These are phyloP conservation scores for Mongoloraphidia duomilia DNA, from an alignment of 2,888 invertebrate species.

Conservation along the genomic window DNA sequence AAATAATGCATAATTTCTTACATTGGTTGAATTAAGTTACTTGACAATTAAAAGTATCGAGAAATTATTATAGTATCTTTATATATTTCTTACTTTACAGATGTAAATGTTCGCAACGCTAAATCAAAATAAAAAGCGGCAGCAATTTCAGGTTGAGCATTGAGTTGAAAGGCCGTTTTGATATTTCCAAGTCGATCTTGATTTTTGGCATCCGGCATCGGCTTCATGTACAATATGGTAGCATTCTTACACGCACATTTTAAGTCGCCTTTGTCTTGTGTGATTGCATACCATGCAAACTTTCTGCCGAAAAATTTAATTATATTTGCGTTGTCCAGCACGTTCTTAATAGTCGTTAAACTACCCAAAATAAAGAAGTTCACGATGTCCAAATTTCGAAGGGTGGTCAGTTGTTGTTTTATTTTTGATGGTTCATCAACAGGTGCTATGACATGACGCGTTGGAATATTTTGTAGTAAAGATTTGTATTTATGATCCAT, in stretches of 20 bases:
- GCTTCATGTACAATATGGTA: slow-evolving; percentile 59
- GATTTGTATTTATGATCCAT: slow-evolving; percentile 93
- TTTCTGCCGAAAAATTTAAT: slow-evolving; percentile 68
- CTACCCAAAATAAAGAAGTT: slow-evolving; percentile 78
- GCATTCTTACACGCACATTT: slow-evolving; percentile 65
- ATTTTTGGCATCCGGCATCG: slow-evolving; percentile 50
- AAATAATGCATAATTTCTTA: too few relatives aligned
- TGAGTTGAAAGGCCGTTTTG: slow-evolving; percentile 55
- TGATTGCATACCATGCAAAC: slow-evolving; percentile 77
- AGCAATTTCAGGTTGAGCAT: slow-evolving; percentile 57
- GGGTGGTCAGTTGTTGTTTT: slow-evolving; percentile 52
- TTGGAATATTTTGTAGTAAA: slow-evolving; percentile 75
- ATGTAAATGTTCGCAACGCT: slow-evolving; percentile 53
- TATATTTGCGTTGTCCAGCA: slow-evolving; percentile 54
- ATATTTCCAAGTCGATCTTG: slow-evolving; percentile 56
- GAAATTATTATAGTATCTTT: neutral
- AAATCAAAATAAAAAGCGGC: slow-evolving; percentile 83
- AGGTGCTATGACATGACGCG: slow-evolving; percentile 72
- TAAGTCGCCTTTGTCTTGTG: slow-evolving; percentile 58
- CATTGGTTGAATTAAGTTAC: too few relatives aligned
- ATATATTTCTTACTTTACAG: slow-evolving; percentile 46
- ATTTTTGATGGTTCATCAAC: slow-evolving; percentile 39
- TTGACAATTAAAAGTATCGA: too few relatives aligned
- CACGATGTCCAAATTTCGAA: slow-evolving; percentile 71
- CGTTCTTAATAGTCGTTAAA: slow-evolving; percentile 51